Conservation (phyloP, 1,140 invertebrate species). For the Lepidurus apus region DNA sequence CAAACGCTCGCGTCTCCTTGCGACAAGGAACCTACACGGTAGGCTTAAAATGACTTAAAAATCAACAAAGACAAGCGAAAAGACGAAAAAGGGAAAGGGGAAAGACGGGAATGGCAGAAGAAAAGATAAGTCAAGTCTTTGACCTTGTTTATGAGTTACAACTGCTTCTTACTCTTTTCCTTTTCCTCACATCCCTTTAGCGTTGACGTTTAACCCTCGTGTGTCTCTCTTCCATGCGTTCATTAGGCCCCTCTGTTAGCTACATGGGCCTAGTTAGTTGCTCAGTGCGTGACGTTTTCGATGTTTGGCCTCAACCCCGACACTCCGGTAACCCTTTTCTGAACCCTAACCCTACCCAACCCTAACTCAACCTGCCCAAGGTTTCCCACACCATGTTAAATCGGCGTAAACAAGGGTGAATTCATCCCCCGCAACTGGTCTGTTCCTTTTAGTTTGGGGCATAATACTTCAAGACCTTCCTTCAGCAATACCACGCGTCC, state of each 20-base stretch:
- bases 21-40: no score
- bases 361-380: neutral
- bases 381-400: neutral
- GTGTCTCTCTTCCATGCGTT: neutral
- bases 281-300: slow-evolving; percentile 3
- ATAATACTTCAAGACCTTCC: neutral
- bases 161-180: neutral
- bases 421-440: neutral
- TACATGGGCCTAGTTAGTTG: neutral
- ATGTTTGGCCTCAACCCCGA: neutral
- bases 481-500: neutral
- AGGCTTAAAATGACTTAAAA: no score
- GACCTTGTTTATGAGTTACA: neutral
- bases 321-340: neutral
- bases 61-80: no score
- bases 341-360: neutral
- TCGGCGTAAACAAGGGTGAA: neutral
- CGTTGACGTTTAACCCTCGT: neutral
- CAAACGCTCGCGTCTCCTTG: no score
- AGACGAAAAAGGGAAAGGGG: no score
- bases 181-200: neutral
- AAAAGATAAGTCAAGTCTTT: neutral
- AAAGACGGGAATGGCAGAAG: neutral
- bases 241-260: neutral
- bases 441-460: neutral